Evolutionary conservation across 2,888 invertebrate species (phyloP), one percentile per base, ranked within the genome.

Genomic region (Eumacrocentrus americanus): DNA sequence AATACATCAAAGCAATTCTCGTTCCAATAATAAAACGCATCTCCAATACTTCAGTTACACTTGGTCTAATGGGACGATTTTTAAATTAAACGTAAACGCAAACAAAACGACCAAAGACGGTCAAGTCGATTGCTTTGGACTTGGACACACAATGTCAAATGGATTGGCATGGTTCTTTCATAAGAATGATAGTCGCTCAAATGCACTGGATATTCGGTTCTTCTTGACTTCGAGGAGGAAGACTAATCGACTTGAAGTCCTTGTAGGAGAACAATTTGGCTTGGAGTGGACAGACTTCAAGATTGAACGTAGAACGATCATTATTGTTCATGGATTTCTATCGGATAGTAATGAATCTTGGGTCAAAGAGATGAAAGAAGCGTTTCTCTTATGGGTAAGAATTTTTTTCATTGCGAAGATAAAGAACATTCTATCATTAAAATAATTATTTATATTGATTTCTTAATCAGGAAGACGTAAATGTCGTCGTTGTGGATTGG

Each of bases 401-500:
- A 25, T 16, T n/a, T n/a, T n/a, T n/a, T n/a, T n/a, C n/a, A n/a
- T n/a, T n/a, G n/a, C n/a, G n/a, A n/a, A n/a, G n/a, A n/a, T n/a
- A n/a, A n/a, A n/a, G n/a, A n/a, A n/a, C n/a, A 7, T 20, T 38
- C 9, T 18, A 18, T 18, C 11, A 2, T 14, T 29, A 0, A 7
- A 50, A 50, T 18, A 9, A n/a, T 9, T 20, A 38, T 22, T 52
- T 4, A 22, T 35, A 16, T 16, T 22, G 11, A 20, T 29, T 29
- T 29, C 25, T 14, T 7, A 12, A 12, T 63, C 71, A 88, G 88
- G 83, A 73, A 0, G 86, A 88, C 65, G 83, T 86, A 1, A 89
- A 89, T 66, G 84, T 88, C 0, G 84, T 89, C 20, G 80, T 85
- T 0, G 86, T 87, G 1, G 88, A 88, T 69, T 89, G 89, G 89